Conservation (phyloP, 2,113 vertebrate species). For the Nothobranchius furzeri region DNA sequence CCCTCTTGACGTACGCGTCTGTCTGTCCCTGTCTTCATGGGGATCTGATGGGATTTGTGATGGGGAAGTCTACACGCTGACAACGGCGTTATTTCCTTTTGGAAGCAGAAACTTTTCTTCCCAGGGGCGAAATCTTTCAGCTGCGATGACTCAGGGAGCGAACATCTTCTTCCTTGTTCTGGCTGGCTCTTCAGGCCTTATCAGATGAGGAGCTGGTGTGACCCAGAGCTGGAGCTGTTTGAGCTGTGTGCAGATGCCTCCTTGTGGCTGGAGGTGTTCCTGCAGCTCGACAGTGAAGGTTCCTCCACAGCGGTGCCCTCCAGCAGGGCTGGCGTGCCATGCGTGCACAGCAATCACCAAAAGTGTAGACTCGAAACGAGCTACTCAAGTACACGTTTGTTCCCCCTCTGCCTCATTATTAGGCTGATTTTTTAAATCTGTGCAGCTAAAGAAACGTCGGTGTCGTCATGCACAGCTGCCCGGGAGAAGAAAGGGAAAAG, state of each 20-base stretch:
- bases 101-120: constrained; percentile 3
- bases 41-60: constrained; percentile 1
- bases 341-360: constrained; percentile 26
- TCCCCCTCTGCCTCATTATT: background rate
- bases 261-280: constrained; percentile 59
- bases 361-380: constrained; percentile 17
- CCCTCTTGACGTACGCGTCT: constrained; percentile 33
- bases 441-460: background rate
- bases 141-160: constrained; percentile 49
- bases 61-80: no score
- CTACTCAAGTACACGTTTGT: constrained; percentile 2
- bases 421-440: constrained; percentile 3
- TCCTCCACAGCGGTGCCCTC: constrained; percentile 1
- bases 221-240: constrained; percentile 42
- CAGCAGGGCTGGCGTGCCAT: background rate
- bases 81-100: background rate
- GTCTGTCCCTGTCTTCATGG: constrained; percentile 19
- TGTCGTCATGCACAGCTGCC: constrained; percentile 2
- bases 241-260: constrained; percentile 65
- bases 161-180: constrained; percentile 17
- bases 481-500: background rate
- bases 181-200: constrained; percentile 20
- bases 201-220: constrained; percentile 31
- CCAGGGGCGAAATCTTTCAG: constrained; percentile 32
- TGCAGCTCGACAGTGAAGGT: background rate